These are phyloP conservation scores for Eupleurogrammus muticus DNA, from an alignment of 2,797 vertebrate species.

Conservation along the genomic window DNA sequence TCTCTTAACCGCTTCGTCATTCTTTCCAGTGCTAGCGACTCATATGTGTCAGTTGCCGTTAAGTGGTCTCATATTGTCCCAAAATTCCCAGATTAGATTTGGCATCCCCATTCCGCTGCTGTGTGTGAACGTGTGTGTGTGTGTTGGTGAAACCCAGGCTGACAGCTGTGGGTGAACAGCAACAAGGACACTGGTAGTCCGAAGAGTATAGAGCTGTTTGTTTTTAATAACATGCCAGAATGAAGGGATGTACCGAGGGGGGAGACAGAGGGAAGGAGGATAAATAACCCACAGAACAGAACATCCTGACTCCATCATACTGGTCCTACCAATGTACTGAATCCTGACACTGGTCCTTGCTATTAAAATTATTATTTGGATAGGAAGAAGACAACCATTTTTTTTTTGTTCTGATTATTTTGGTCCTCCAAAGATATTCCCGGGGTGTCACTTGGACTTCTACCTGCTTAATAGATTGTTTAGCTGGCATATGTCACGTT, in stretches of 20 bases:
- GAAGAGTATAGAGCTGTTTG: constrained; percentile 72
- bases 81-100: constrained; percentile 49
- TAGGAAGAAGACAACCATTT: neutral
- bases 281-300: constrained; percentile 60
- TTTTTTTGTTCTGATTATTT: neutral
- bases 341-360: constrained; percentile 26
- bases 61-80: constrained; percentile 46
- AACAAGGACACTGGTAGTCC: constrained; percentile 45
- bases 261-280: constrained; percentile 47
- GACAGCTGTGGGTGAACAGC: constrained; percentile 36
- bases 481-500: constrained; percentile 5
- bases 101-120: constrained; percentile 15
- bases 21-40: neutral
- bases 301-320: constrained; percentile 37
- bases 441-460: constrained; percentile 9
- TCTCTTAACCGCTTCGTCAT: neutral
- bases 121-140: constrained; percentile 32
- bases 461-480: neutral
- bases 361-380: constrained; percentile 7
- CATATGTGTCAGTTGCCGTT: constrained; percentile 22
- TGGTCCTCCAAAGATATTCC: constrained; percentile 3
- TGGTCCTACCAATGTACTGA: constrained; percentile 34
- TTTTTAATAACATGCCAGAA: constrained; percentile 77
- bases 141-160: constrained; percentile 12
- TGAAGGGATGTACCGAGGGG: constrained; percentile 55